Evolutionary conservation across 2,113 vertebrate genomes (phyloP), one percentile per base, ranked within the genome.

Genomic region (Craseonycteris thonglongyai): DNA sequence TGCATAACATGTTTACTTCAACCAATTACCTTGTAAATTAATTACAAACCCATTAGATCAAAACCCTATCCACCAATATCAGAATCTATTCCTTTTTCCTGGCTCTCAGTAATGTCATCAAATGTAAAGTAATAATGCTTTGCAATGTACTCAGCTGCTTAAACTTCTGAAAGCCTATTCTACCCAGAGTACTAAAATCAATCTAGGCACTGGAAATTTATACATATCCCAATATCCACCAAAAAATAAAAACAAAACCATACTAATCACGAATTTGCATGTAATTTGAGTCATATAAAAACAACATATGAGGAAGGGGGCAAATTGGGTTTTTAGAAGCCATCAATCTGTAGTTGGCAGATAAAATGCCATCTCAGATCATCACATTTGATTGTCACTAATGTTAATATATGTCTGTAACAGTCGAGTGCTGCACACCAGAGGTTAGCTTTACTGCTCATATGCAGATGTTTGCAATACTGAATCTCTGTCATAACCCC

Each of bases 361-460:
- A 97, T 93, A 88, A 96, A 97, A 93, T 66, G 88, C 93, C 88
- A 96, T 96, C 86, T 61, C 84, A 59, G 96, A 97, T 93, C 82
- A 96, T 97, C 95, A 79, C 95, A 96, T 94, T 66, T 84, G 78
- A 95, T 96, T 97, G 97, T 97, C 96, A 97, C 96, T 96, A 95
- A 96, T 92, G 96, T 92, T 96, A 97, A 97, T 97, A 96, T 96
- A 97, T 96, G 96, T 97, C 4, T 1, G 24, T 59, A 88, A 85
- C 84, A 94, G 90, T 85, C 2, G 28, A 72, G 72, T 1, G 11
- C 56, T 1, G 88, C 96, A 38, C 95, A 79, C 95, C 96, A 95
- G 96, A 97, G 96, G 95, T 97, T 97, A 82, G 96, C 95, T 97
- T 97, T 96, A 97, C 93, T 93, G 93, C 96, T 96, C 72, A n/a